Base-by-base conservation (phyloP, 2,113 vertebrate genomes). In the Channa argus region DNA sequence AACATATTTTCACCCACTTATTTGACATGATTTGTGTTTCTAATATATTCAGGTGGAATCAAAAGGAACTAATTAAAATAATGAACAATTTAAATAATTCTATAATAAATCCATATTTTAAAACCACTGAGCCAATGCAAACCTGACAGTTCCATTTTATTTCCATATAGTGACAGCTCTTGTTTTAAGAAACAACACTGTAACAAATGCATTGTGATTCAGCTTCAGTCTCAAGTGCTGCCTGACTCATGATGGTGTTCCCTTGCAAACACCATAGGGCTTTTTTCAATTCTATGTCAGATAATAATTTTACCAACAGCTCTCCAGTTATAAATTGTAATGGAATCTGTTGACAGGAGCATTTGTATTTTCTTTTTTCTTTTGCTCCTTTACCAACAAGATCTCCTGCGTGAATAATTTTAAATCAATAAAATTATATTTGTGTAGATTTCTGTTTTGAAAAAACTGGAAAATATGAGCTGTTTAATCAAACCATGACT, bases 391-490 rank as follows among this genome's bases (percentile, higher is more conserved):
- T 63, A 77, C 38, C 68, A 67, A 84, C 45, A 78, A 68, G 54
- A 78, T 66, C 64, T 43, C 71, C 46, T 51, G 60, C 63, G 77
- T 14, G 43, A 76, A 62, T 38, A 59, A 74, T 33, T 47, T 69
- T 61, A 51, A 75, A 79, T 85, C 72, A 86, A 84, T 86, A 80
- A 82, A 84, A 70, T 39, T 11, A 49, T 82, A 84, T 91, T 91
- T 91, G 89, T 81, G 63, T 82, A 83, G 47, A 73, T 47, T 75
- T 50, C 45, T 58, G 67, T 86, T 74, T 81, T 80, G 74, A 44
- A 64, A 79, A 64, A 79, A 52, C 38, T 39, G 11, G 38, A 80
- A 63, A 59, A 69, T 47, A 66, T 55, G 45, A 74, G 9, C 0
- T 77, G 14, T 74, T 74, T 52, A 70, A 78, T 65, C n/a, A 71